Evolutionary conservation across 2,888 invertebrate species (phyloP), one percentile per base, ranked within the genome.

Genomic region (Hypena proboscidalis): DNA sequence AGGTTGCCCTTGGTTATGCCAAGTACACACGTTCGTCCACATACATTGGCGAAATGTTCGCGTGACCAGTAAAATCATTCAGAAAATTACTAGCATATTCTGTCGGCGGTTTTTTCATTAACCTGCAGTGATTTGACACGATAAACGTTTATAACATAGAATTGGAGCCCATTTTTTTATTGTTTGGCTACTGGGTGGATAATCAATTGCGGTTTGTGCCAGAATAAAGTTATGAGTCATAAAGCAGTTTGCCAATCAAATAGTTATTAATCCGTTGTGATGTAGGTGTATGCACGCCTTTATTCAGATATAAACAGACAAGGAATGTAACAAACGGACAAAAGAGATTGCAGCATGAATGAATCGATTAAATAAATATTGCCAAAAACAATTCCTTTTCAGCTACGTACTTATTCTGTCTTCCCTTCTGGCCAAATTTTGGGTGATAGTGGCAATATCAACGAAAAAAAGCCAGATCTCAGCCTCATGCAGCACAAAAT

Each of bases 1-100:
- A 74, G 75, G 59, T 78, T 80, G 77, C 64, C 85, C 85, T 85
- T 85, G 83, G 63, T 59, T 67, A 73, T 74, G 73, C 73, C 72
- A 74, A 63, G 70, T 59, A 51, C 58, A 60, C 58, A 70, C 54
- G 57, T 61, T 61, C 60, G 58, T 54, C 56, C 58, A 64, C 56
- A 58, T 48, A 52, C 20, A 48, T 67, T 72, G 61, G 72, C 65
- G 55, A 80, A 78, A 79, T 74, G 70, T 54, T 84, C 68, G 83
- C 85, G 84, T 85, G 85, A 69, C 70, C 53, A 46, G 60, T 68
- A 49, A 67, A 77, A 76, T 77, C 75, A 77, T 78, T 78, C 67
- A 74, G 73, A 61, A 75, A 79, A 80, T 77, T 74, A 69, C 66
- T 62, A 52, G 56, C 50, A 58, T 62, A 67, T 43, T 41, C 36